Evolutionary conservation across 2,888 invertebrate species (phyloP), one percentile per base, ranked within the genome.

Genomic region (Ptychoptera contaminata): DNA sequence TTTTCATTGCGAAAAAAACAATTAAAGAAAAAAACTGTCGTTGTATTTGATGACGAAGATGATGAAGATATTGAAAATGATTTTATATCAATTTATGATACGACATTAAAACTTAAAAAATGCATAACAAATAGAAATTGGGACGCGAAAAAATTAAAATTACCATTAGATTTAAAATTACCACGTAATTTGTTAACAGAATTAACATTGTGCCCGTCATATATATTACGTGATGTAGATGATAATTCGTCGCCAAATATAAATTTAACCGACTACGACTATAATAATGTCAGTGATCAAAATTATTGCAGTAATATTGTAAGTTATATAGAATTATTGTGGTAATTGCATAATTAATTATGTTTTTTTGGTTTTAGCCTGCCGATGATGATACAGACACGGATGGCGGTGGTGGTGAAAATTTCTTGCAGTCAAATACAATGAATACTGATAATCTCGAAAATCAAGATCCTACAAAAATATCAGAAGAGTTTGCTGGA

Each of bases 401-500:
- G 3, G 59, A 62, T 0, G 65, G 62, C 35, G 54, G 55, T 31
- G 53, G 54, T n/a, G 54, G 56, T 10, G 55, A 58, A 40, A 49
- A 47, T 16, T 50, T 48, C 14, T 48, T 47, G 32, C 49, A 50
- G 1, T 67, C 64, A 37, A 44, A 45, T 40, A 32, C 14, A 1
- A n/a, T 47, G 11, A 46, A 50, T 45, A 37, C n/a, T n/a, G 45
- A 36, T 38, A 31, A 37, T n/a, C n/a, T n/a, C n/a, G n/a, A n/a
- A 42, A 59, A 58, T 47, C 55, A 57, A 40, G 62, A 61, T 1
- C 54, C 63, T 5, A 51, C 62, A 10, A 64, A 65, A 51, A 65
- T 65, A 31, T 70, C 70, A 1, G 67, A 69, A 4, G 72, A 80
- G 55, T 71, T 81, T 60, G 69, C 82, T 9, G 74, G 76, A 38